These are phyloP conservation scores for Andrena dorsata DNA, from an alignment of 2,888 invertebrate genomes.

Conservation along the genomic window DNA sequence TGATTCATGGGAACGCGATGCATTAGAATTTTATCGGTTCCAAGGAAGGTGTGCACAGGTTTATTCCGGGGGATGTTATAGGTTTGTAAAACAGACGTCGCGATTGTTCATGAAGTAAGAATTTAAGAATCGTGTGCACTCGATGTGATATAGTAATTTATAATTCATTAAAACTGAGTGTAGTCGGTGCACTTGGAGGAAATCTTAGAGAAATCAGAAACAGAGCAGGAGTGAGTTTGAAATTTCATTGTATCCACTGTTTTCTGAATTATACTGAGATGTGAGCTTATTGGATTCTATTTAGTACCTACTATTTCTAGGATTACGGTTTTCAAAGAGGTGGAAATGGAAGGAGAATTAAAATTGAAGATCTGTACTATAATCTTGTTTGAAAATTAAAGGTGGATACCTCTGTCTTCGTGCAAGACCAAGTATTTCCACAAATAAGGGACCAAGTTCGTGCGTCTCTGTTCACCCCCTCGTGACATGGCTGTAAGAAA, in stretches of 20 bases:
- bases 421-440: slow-evolving; percentile 5
- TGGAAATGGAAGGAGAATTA: too few species aligned
- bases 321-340: too few species aligned
- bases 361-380: too few species aligned
- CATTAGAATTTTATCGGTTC: slow-evolving; percentile 2
- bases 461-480: slow-evolving; percentile 35
- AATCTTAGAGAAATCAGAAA: too few species aligned
- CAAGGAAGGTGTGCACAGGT: not conserved
- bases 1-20: slow-evolving; percentile 3
- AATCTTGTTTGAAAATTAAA: slow-evolving; percentile 2
- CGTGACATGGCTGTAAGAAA: slow-evolving; percentile 51
- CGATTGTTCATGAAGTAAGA: too few species aligned
- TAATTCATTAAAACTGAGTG: too few species aligned
- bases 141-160: too few species aligned
- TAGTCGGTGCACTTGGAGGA: too few species aligned
- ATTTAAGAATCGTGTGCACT: too few species aligned
- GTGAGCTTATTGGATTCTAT: not conserved
- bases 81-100: too few species aligned
- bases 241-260: too few species aligned
- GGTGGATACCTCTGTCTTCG: not conserved
- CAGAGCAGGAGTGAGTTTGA: too few species aligned
- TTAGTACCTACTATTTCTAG: not conserved
- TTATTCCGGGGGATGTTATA: not conserved
- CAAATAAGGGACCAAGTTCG: slow-evolving; percentile 30
- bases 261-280: not conserved